Evolutionary conservation across 2,888 invertebrate genomes (phyloP), one percentile per base, ranked within the genome.

Genomic region (Ectropis crepuscularia): DNA sequence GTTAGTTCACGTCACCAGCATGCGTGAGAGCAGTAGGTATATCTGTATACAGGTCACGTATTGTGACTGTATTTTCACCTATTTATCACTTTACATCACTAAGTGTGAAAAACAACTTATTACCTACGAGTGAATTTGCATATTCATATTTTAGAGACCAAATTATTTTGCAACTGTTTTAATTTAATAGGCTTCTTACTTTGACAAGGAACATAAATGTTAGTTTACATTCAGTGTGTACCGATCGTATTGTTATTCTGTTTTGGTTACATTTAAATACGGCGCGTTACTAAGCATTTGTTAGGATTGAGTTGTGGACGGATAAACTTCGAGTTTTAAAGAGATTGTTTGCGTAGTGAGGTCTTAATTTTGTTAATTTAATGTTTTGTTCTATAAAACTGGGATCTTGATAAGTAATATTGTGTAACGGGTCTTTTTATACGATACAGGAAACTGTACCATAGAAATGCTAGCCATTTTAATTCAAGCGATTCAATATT

Each of bases 241-340:
- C 10, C 36, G 43, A 53, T 47, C 41, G 37, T 48, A 69, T 71
- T 71, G 68, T 71, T 69, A 71, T 71, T 71, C 71, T 50, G 55
- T 60, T 68, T 69, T 68, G 68, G 69, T 71, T 68, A 68, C 63
- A 71, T 71, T 71, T 69, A 71, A 71, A 71, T 68, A 71, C 68
- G 36, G 69, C 38, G 63, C 67, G 68, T 60, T 63, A 61, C 64
- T 61, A 57, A 67, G 71, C 67, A 69, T 71, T 63, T 65, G 64
- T 67, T 65, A 60, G 61, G 60, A 57, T 50, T 57, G 57, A 64
- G 46, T 66, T 55, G 67, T 68, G 11, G 28, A 45, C 45, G 11
- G 38, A 55, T 55, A 38, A 55, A 37, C 43, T 53, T 53, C 0
- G 11, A 11, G 11, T 36, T 53, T 53, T 53, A 36, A 5, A 43